Evolutionary conservation across 1,140 invertebrate genomes (phyloP).

Genomic region (Drosophila bipectinata): DNA sequence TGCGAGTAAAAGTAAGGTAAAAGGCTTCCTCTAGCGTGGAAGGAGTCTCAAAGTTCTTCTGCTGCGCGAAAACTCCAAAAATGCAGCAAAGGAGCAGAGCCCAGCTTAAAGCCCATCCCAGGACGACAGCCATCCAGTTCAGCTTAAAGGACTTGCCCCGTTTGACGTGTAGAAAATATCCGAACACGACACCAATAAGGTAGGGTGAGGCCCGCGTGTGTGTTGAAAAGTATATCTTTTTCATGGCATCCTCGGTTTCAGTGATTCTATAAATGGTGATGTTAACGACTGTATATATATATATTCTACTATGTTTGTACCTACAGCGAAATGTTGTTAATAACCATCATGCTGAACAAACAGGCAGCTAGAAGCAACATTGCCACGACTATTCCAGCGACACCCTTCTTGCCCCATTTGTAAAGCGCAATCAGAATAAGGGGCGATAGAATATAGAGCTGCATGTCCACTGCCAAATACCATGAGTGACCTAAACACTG

Average conservation of each 20-base stretch:
- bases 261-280: not conserved
- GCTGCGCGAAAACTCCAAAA: constrained; percentile 57
- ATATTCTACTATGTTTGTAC: not conserved
- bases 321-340: constrained; percentile 45
- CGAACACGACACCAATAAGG: constrained; percentile 53
- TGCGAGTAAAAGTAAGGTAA: constrained; percentile 87
- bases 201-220: constrained; percentile 56
- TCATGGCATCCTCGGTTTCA: not conserved
- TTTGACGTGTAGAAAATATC: constrained; percentile 49
- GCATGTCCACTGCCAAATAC: constrained; percentile 94
- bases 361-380: constrained; percentile 44
- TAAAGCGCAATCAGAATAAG: constrained; percentile 88
- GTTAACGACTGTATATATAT: not conserved
- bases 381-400: constrained; percentile 28
- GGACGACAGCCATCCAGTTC: not conserved
- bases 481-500: constrained; percentile 95
- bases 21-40: constrained; percentile 85
- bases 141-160: constrained; percentile 26
- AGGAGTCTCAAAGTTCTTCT: constrained; percentile 16
- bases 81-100: constrained; percentile 55
- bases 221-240: constrained; percentile 43
- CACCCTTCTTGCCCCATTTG: constrained; percentile 84
- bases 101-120: constrained; percentile 54
- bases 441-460: constrained; percentile 91
- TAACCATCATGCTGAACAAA: constrained; percentile 56